Conservation (phyloP, 2,797 vertebrate species). For the Rhabdomys pumilio region DNA sequence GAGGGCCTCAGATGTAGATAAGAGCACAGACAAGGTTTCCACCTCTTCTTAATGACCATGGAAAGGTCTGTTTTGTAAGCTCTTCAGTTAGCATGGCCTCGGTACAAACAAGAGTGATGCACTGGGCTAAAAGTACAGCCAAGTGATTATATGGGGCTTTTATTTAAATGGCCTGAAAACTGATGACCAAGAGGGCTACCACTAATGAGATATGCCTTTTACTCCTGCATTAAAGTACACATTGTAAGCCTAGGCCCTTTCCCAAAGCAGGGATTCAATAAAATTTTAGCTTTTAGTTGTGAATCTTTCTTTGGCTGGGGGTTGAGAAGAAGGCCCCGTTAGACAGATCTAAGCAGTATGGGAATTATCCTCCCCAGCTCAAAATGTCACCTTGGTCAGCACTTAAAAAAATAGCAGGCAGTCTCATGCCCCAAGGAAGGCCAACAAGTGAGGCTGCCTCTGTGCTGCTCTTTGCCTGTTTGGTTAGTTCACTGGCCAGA, state of each 20-base stretch:
- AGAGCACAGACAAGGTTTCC: not conserved
- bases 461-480: not conserved
- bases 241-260: not conserved
- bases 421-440: not conserved
- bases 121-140: not conserved
- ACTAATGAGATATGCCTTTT: not conserved
- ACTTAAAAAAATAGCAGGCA: not conserved
- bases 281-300: not conserved
- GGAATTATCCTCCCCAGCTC: rapidly evolving
- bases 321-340: not conserved
- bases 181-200: not conserved
- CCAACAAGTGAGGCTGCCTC: rapidly evolving
- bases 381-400: not conserved
- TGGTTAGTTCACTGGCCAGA: no score
- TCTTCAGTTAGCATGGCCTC: not conserved
- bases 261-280: not conserved
- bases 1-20: not conserved
- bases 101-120: not conserved
- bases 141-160: rapidly evolving
- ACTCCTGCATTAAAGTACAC: not conserved
- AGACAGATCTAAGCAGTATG: not conserved
- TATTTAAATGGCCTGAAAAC: not conserved
- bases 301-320: not conserved
- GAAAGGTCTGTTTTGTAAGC: not conserved
- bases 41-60: not conserved